Base-by-base conservation (phyloP, 2,113 vertebrate genomes). In the Leptobrachium leishanense region DNA sequence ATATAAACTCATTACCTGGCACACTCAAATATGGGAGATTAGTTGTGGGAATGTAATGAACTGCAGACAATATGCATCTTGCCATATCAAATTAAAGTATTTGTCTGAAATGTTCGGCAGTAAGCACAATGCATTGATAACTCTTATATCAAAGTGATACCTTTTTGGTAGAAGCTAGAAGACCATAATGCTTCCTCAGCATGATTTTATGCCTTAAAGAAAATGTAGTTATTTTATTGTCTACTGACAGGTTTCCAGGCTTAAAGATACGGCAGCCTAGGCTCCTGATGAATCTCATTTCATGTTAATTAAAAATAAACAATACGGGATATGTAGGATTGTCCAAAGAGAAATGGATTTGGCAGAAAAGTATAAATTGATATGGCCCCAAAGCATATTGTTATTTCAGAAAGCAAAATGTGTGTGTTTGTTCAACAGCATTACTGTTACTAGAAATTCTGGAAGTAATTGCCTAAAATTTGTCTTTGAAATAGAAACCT, bases 101-200 rank as follows among this genome's bases (percentile, higher is more conserved):
- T 73, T 59, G 59, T 77, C 66, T 75, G n/a, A 65, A 68, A 81
- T 83, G 68, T 50, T 75, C 71, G 77, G 79, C 57, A 71, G 75
- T 84, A 84, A 87, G 84, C 84, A 85, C 44, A 84, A 75, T 80
- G 72, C 66, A 70, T 74, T 84, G 43, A 85, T 87, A 84, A 84
- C 72, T 82, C 67, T 68, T 77, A 77, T 70, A 70, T 81, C 81
- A 79, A 81, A 77, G 70, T 77, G 83, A 81, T 72, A 80, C 71
- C 83, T 85, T 79, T 81, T 71, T 53, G 43, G 82, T 76, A 59
- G 43, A 77, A 72, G 53, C 54, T 31, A 63, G 50, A 46, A 15
- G 67, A 70, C 59, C 68, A 59, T 54, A 82, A 73, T 82, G 74
- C 79, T 72, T 77, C 41, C 76, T 86, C 84, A 85, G 84, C 84